Evolutionary conservation across 2,113 vertebrate species (phyloP), one percentile per base, ranked within the genome.

Genomic region (Solenodon paradoxus): DNA sequence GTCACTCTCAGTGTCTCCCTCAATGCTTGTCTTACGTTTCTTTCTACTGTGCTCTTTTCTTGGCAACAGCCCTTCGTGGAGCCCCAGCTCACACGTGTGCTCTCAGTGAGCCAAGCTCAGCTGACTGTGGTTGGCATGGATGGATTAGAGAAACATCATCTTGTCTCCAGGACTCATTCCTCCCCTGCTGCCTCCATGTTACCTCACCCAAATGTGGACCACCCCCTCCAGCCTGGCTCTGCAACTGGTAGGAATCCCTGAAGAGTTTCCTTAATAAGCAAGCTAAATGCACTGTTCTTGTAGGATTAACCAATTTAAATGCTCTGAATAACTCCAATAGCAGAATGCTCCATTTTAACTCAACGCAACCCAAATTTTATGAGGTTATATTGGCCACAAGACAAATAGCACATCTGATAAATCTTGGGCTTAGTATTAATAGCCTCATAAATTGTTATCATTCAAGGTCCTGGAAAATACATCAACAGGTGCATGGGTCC

Each of bases 251-350:
- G 97, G 98, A 98, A 96, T 99, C 98, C 98, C 98, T 68, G 78
- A 98, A 98, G 98, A 96, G 88, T 93, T 40, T 96, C 97, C 97
- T 49, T 98, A 98, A 98, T 98, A 94, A 98, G 98, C 98, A 98
- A 98, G 98, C 96, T 98, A 98, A 98, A 98, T 98, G 97, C 94
- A 95, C 93, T 97, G 97, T 97, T 98, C 98, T 98, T 96, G 98
- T 98, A 97, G 98, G 98, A 99, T 99, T 98, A 99, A 98, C 97
- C 98, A 98, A 99, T 99, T 99, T 99, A 99, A 98, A 99, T 99
- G 98, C 98, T 97, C 98, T 42, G 96, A 98, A 99, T 99, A 97
- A 97, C 98, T 98, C 98, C 98, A 96, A 97, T 97, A 98, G 98
- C 96, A 98, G 97, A 97, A 63, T 3, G 13, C 96, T 98, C 92